phyloP scores from a whole-genome alignment of 1,140 invertebrate species.

The Zaprionus ghesquierei region DNA sequence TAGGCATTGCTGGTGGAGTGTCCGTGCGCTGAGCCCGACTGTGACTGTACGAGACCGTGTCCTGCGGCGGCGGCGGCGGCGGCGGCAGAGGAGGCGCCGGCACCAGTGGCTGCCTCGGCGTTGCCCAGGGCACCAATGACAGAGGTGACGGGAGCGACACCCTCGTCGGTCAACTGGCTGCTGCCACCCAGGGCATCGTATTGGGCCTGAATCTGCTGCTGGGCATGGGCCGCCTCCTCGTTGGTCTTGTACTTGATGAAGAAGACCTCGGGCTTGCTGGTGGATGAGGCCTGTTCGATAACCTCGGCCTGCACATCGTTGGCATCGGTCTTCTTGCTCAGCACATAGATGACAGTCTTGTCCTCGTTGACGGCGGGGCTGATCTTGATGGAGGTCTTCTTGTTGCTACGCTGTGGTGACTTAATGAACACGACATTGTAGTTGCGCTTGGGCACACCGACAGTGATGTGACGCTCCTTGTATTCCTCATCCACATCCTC shows the following conservation, averaged over 20 bases:
- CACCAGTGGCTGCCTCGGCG: slow-evolving; percentile 39
- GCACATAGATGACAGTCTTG: slow-evolving; percentile 93
- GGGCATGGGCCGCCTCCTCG: slow-evolving; percentile 83
- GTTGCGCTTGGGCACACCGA: slow-evolving; percentile 88
- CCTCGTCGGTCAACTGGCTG: slow-evolving; percentile 78
- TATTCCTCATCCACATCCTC: slow-evolving; percentile 76
- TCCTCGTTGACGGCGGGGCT: slow-evolving; percentile 89
- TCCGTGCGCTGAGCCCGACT: slow-evolving; percentile 21
- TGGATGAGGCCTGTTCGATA: slow-evolving; percentile 83
- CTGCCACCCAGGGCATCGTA: slow-evolving; percentile 78
- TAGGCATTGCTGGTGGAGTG: slow-evolving; percentile 73
- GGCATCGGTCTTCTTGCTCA: slow-evolving; percentile 87
- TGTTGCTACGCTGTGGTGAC: slow-evolving; percentile 88
- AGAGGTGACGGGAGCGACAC: slow-evolving; percentile 76
- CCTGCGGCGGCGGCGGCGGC: slow-evolving; percentile 13
- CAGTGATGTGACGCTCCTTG: slow-evolving; percentile 81
- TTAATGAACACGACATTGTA: slow-evolving; percentile 95
- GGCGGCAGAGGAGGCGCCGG: slow-evolving; percentile 29
- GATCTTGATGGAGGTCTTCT: slow-evolving; percentile 85
- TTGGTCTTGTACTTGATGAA: slow-evolving; percentile 90
- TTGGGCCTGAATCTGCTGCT: slow-evolving; percentile 81
- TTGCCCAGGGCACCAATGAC: slow-evolving; percentile 75
- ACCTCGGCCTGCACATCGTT: slow-evolving; percentile 74
- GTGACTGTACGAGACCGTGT: neutral
- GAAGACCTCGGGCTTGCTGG: slow-evolving; percentile 89